Evolutionary conservation across 2,113 vertebrate species (phyloP).

Genomic region (Sterrhoptilus dennistouni): DNA sequence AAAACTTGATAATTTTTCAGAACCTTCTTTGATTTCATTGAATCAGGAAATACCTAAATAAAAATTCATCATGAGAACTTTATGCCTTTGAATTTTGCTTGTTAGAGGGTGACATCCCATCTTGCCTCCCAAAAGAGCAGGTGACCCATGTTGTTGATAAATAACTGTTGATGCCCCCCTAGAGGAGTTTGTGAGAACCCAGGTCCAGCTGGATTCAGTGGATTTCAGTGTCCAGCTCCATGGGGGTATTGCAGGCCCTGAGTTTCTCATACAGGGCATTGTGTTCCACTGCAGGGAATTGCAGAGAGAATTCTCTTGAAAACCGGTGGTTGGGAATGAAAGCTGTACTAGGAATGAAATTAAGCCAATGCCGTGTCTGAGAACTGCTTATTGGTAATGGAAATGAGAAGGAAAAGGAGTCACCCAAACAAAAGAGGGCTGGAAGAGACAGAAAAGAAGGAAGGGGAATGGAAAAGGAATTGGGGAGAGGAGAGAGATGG

Average conservation of each 20-base stretch:
- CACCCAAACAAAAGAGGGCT: too few species aligned
- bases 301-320: neutral
- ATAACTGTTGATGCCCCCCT: neutral
- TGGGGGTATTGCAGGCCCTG: neutral
- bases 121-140: neutral
- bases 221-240: neutral
- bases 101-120: neutral
- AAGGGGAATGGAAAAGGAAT: neutral
- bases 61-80: neutral
- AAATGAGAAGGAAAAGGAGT: neutral
- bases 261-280: fast-evolving
- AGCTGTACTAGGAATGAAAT: neutral
- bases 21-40: neutral
- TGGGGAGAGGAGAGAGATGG: neutral
- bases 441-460: neutral
- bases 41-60: neutral
- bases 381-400: neutral
- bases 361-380: fast-evolving
- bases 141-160: neutral
- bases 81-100: neutral
- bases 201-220: neutral
- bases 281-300: fast-evolving
- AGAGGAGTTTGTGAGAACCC: neutral
- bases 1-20: neutral
- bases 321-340: fast-evolving